A percentile compares a stretch with the other conserved stretches of the same genome.
Conservation (phyloP, 1,140 invertebrate species). For the Neoseiulus cucumeris region DNA sequence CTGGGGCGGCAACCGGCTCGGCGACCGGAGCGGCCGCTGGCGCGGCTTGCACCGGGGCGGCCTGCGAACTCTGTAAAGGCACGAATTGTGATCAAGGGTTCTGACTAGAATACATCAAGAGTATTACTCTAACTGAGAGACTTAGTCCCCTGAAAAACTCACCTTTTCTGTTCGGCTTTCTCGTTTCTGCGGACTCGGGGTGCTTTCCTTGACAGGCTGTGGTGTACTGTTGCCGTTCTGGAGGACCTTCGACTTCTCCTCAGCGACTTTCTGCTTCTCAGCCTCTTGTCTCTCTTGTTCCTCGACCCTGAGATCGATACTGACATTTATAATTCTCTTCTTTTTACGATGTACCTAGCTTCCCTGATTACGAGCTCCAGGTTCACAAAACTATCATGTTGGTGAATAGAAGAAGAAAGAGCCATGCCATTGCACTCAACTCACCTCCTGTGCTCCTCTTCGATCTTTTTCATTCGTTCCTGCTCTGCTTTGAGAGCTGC, state of each 20-base stretch:
- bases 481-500: slow-evolving; percentile 22
- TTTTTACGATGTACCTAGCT: slow-evolving; percentile 12
- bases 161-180: background rate
- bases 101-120: no score
- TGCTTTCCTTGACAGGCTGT: background rate
- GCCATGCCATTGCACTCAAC: background rate
- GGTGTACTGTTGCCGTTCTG: background rate
- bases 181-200: background rate
- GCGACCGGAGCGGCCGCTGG: no score
- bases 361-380: no score
- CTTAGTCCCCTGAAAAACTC: background rate
- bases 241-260: slow-evolving; percentile 6
- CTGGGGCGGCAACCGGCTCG: no score
- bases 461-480: slow-evolving; percentile 15
- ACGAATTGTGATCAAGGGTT: no score
- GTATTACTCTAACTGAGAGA: no score
- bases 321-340: no score
- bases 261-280: slow-evolving; percentile 11
- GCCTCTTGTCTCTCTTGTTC: slow-evolving; percentile 10
- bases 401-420: background rate
- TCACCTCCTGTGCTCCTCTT: slow-evolving; percentile 12
- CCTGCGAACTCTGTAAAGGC: no score
- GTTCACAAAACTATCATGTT: no score
- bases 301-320: background rate
- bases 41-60: no score